Evolutionary conservation across 2,888 invertebrate genomes (phyloP), one percentile per base, ranked within the genome.

Genomic region (Callyntrura sp.): DNA sequence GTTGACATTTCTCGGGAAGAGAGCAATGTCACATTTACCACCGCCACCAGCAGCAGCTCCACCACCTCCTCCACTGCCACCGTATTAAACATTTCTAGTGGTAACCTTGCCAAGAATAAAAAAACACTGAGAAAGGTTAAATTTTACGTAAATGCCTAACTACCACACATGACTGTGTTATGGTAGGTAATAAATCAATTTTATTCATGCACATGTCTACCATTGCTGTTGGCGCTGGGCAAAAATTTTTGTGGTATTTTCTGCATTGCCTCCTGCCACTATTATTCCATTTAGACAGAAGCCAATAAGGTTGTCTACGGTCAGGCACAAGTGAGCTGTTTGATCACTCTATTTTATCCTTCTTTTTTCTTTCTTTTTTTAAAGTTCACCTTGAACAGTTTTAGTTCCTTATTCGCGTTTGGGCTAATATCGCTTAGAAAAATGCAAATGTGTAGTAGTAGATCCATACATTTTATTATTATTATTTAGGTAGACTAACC

Each of bases 351-450:
- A n/a, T 28, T 65, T 65, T 25, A 57, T 57, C 57, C 51, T 55
- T 51, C n/a, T 78, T 78, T 78, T 78, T 78, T 78, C 81, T 81
- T 81, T 45, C 60, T 60, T 60, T 60, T 57, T 60, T 62, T 60
- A 51, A 83, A 65, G 84, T 73, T 84, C 70, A 55, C 84, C 84
- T 84, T 84, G 84, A 70, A 25, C 76, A 78, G n/a, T 70, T 70
- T 84, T 48, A 84, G 84, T 84, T 84, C 84, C 84, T 84, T 43
- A 48, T 70, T 84, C 51, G 23, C n/a, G 25, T 45, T 43, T 65
- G 65, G 1, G 6, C 65, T 65, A 28, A 65, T 65, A 65, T n/a
- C n/a, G n/a, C n/a, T n/a, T n/a, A n/a, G n/a, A n/a, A n/a, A n/a
- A n/a, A n/a, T n/a, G n/a, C n/a, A n/a, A n/a, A n/a, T n/a, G n/a